Conservation (phyloP, 1,140 invertebrate genomes). For the Sinella curviseta region DNA sequence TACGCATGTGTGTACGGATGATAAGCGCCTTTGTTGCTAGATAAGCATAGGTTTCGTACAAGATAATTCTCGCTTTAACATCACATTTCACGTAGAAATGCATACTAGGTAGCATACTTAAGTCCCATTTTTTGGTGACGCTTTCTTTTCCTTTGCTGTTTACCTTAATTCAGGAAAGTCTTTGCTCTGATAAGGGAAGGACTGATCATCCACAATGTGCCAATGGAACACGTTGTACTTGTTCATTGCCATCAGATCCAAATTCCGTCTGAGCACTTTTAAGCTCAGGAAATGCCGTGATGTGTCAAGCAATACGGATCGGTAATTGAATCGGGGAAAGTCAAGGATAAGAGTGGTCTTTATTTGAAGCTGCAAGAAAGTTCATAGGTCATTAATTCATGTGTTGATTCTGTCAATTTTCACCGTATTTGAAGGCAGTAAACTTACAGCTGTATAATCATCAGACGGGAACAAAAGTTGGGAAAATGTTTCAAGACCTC, state of each 20-base stretch:
- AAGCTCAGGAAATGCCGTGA: slow-evolving; percentile 59
- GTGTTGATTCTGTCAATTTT: background rate
- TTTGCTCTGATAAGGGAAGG: slow-evolving; percentile 38
- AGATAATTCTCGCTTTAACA: slow-evolving; percentile 69
- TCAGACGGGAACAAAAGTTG: slow-evolving; percentile 43
- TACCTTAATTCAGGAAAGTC: slow-evolving; percentile 43
- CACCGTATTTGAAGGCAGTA: background rate
- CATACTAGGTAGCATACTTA: slow-evolving; percentile 81
- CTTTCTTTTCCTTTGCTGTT: slow-evolving; percentile 77
- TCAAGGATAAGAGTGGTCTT: slow-evolving; percentile 62
- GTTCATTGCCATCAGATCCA: slow-evolving; percentile 62
- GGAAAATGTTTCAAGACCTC: slow-evolving; percentile 48
- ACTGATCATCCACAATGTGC: slow-evolving; percentile 64
- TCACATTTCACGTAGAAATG: slow-evolving; percentile 66
- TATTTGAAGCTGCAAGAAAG: slow-evolving; percentile 52
- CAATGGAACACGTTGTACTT: slow-evolving; percentile 67
- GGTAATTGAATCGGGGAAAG: slow-evolving; percentile 57
- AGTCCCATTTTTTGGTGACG: slow-evolving; percentile 73
- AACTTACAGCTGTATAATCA: slow-evolving; percentile 45
- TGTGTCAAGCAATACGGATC: slow-evolving; percentile 61
- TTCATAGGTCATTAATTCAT: slow-evolving; percentile 48
- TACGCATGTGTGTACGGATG: slow-evolving; percentile 69
- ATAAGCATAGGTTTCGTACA: slow-evolving; percentile 79
- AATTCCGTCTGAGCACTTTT: slow-evolving; percentile 53
- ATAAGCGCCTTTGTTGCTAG: slow-evolving; percentile 70